phyloP scores from a whole-genome alignment of 2,113 vertebrate genomes.

The Tychaedon coryphoeus region DNA sequence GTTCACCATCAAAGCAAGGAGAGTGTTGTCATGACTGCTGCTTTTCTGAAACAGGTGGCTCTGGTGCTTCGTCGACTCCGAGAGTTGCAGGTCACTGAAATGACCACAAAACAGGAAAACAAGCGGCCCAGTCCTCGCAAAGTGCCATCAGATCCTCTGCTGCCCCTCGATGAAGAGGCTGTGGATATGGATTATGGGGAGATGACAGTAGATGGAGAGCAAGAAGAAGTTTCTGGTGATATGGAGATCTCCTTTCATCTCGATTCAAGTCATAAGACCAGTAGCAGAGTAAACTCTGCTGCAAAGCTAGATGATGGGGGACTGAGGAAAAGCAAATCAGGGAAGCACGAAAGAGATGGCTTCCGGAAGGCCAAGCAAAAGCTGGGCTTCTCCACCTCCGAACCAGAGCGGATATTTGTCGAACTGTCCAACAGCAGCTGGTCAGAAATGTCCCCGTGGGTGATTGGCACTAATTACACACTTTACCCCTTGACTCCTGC shows the following conservation, averaged over 20 bases:
- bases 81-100: slow-evolving; percentile 90
- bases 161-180: slow-evolving; percentile 92
- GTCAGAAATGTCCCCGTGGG: slow-evolving; percentile 99
- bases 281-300: slow-evolving; percentile 80
- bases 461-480: slow-evolving; percentile 96
- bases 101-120: slow-evolving; percentile 82
- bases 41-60: slow-evolving; percentile 82
- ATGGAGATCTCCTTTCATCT: slow-evolving; percentile 86
- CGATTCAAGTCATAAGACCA: slow-evolving; percentile 81
- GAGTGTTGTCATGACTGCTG: background rate
- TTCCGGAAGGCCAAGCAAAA: slow-evolving; percentile 90
- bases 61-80: slow-evolving; percentile 91
- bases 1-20: background rate
- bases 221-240: slow-evolving; percentile 76
- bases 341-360: slow-evolving; percentile 80
- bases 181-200: slow-evolving; percentile 92
- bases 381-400: slow-evolving; percentile 85
- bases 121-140: slow-evolving; percentile 90
- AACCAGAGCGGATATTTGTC: slow-evolving; percentile 87
- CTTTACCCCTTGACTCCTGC: slow-evolving; percentile 92
- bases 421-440: slow-evolving; percentile 99
- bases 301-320: slow-evolving; percentile 78
- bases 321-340: slow-evolving; percentile 68
- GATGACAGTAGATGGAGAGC: slow-evolving; percentile 75
- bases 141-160: slow-evolving; percentile 79